Evolutionary conservation across 1,140 invertebrate genomes (phyloP), one percentile per base, ranked within the genome.

Genomic region (Scaptomyza pallida): DNA sequence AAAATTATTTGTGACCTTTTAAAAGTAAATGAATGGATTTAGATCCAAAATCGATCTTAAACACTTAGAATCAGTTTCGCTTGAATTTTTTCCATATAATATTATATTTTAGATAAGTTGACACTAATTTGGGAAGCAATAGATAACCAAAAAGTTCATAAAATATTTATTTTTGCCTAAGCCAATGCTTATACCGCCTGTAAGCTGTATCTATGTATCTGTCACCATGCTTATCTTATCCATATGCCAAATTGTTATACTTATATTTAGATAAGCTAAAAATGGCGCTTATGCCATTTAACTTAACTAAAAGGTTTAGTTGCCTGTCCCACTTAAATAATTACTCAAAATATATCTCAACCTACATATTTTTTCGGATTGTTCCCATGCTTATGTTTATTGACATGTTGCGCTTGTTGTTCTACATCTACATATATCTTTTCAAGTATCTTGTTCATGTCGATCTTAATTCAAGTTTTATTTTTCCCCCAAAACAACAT

Each of bases 331-430:
- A 33, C 16, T 33, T 3, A 3, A 12, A 26, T 15, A 19, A 43
- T 6, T 16, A 19, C 5, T 12, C 1, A 1, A 48, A 30, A 8
- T 9, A 26, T 50, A 47, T 4, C 2, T 15, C 9, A 48, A 15
- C 13, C 33, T 15, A 41, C 12, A 2, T 19, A 9, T 10, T 21
- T 17, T 50, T 13, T 21, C 5, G 2, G 16, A 6, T 16, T 19
- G 33, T 70, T 70, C 52, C 57, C 33, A 54, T 47, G 13, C 12
- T 56, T 30, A 54, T n/a, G 8, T 41, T 43, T 63, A 52, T 64
- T 45, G 35, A 55, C 51, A 54, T 62, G 33, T 37, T 37, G 33
- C 4, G 33, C 33, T 37, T 37, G 48, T 62, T 62, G 48, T 54
- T 33, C 40, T 41, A 63, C 47, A 10, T 30, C 44, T 16, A 45